phyloP scores from a whole-genome alignment of 2,797 vertebrate species.

The Danio tinwini region DNA sequence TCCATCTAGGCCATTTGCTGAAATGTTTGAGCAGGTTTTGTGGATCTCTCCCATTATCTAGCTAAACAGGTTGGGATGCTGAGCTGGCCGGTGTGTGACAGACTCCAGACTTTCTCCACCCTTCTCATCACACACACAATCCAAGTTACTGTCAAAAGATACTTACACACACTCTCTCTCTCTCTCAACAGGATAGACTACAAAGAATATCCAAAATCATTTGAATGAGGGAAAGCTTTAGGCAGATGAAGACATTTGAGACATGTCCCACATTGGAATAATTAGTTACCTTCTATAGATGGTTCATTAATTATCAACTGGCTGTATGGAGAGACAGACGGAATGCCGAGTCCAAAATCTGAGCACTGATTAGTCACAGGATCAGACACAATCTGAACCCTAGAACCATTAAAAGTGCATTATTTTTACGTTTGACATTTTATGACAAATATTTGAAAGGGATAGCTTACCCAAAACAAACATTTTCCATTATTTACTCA shows the following conservation, averaged over 20 bases:
- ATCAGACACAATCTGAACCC: slow-evolving; percentile 30
- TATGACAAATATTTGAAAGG: too few species aligned
- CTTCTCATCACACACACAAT: slow-evolving; percentile 67
- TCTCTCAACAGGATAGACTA: slow-evolving; percentile 58
- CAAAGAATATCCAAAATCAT: slow-evolving; percentile 74
- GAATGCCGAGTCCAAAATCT: slow-evolving; percentile 56
- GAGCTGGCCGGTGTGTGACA: slow-evolving; percentile 69
- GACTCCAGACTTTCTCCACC: slow-evolving; percentile 71
- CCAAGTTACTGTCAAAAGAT: slow-evolving; percentile 58
- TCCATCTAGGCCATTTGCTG: slow-evolving; percentile 70
- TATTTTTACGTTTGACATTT: background rate
- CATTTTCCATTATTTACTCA: too few species aligned
- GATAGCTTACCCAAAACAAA: too few species aligned
- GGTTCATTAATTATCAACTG: slow-evolving; percentile 69
- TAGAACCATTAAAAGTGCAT: slow-evolving; percentile 6
- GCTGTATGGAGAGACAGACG: slow-evolving; percentile 60
- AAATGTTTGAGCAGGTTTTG: slow-evolving; percentile 67
- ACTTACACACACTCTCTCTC: slow-evolving; percentile 42
- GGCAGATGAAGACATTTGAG: slow-evolving; percentile 80
- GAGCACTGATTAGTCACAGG: slow-evolving; percentile 46
- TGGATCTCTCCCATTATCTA: slow-evolving; percentile 70
- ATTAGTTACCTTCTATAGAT: slow-evolving; percentile 76
- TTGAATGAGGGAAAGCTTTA: slow-evolving; percentile 62
- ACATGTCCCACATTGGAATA: slow-evolving; percentile 76
- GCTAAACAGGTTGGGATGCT: slow-evolving; percentile 69